These are phyloP conservation scores for Anabacerthia variegaticeps DNA, from an alignment of 2,797 vertebrate genomes.

Conservation along the genomic window DNA sequence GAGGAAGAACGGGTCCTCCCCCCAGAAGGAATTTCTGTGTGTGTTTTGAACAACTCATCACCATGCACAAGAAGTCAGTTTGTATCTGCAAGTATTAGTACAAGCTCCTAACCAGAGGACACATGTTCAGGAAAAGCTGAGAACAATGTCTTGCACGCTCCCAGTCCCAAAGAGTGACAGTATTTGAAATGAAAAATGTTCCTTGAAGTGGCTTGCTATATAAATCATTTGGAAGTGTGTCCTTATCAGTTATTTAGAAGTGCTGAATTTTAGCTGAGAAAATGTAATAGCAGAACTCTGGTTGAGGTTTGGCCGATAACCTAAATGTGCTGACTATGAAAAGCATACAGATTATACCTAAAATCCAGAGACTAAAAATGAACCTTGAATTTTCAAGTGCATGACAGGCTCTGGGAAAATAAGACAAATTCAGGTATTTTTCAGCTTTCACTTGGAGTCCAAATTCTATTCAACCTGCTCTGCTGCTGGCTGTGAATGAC, in stretches of 20 bases:
- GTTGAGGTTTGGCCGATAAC: conserved; percentile 33
- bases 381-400: conserved; percentile 31
- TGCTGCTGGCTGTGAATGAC: neutral
- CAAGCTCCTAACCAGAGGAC: conserved; percentile 8
- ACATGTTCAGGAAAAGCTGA: conserved; percentile 15
- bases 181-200: conserved; percentile 42
- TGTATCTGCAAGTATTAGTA: neutral
- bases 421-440: neutral
- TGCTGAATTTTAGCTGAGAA: conserved; percentile 34
- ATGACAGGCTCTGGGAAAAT: neutral
- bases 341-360: conserved; percentile 26
- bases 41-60: neutral
- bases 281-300: conserved; percentile 41
- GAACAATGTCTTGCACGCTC: neutral
- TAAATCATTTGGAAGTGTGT: conserved; percentile 48
- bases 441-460: neutral
- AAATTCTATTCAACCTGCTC: neutral
- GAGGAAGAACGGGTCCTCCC: neutral
- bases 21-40: neutral
- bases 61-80: neutral
- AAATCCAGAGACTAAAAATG: conserved; percentile 22
- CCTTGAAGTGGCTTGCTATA: conserved; percentile 21
- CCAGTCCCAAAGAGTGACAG: neutral
- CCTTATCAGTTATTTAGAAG: conserved; percentile 41
- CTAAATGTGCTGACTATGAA: conserved; percentile 14